Evolutionary conservation across 2,113 vertebrate genomes (phyloP).

Genomic region (Leptosomus discolor): DNA sequence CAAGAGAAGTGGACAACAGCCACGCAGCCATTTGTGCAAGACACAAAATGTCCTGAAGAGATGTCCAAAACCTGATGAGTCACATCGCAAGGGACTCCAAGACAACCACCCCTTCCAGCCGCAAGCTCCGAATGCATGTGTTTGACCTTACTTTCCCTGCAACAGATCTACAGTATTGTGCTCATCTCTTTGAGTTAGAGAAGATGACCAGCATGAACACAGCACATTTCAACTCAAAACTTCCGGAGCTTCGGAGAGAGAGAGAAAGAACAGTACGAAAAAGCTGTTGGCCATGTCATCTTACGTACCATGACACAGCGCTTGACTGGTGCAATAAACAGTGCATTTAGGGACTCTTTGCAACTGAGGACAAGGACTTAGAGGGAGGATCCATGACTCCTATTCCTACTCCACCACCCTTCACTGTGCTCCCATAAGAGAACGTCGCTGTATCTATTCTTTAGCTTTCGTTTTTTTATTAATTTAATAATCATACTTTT

Average conservation of each 20-base stretch:
- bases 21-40: background rate
- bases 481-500: background rate
- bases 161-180: background rate
- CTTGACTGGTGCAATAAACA: background rate
- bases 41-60: background rate
- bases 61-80: background rate
- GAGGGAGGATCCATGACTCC: accelerated
- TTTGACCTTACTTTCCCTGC: background rate
- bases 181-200: background rate
- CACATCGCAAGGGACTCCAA: background rate
- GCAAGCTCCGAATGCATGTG: background rate
- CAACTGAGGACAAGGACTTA: background rate
- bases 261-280: background rate
- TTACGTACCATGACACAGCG: background rate
- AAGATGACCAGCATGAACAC: background rate
- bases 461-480: background rate
- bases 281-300: background rate
- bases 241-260: background rate
- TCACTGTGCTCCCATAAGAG: background rate
- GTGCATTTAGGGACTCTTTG: background rate
- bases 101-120: background rate
- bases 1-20: background rate
- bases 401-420: background rate
- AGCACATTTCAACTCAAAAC: background rate
- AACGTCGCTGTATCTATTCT: background rate